These are phyloP conservation scores for Hylomyscus alleni DNA, from an alignment of 2,797 vertebrate genomes.

Conservation along the genomic window DNA sequence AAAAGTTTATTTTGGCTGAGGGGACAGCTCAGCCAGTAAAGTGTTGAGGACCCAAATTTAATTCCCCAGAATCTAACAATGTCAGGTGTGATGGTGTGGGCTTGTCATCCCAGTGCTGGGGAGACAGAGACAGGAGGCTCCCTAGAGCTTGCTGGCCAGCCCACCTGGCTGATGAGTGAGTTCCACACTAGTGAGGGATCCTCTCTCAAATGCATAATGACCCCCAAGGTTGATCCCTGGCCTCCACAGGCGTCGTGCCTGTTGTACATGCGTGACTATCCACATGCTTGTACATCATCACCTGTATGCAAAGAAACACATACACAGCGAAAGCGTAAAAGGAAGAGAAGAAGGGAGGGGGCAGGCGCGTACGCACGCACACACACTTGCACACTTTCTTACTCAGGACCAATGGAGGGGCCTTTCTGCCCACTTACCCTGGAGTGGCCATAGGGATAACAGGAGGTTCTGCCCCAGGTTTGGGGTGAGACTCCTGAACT, in stretches of 20 bases:
- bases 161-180: neutral
- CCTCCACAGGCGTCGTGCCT: too few species aligned
- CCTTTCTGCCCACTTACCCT: neutral
- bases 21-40: neutral
- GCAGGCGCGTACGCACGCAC: neutral
- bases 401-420: neutral
- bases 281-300: neutral
- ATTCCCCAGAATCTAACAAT: neutral
- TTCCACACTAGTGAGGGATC: neutral
- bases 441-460: neutral
- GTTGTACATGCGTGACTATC: too few species aligned
- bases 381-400: neutral
- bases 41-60: neutral
- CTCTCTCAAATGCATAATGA: neutral
- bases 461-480: neutral
- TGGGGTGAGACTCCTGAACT: neutral
- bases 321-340: too few species aligned
- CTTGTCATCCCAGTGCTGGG: neutral
- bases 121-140: neutral
- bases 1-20: neutral
- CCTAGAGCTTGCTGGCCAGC: neutral
- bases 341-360: too few species aligned
- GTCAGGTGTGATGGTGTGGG: neutral
- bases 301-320: neutral
- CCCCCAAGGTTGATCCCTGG: neutral